phyloP scores from a whole-genome alignment of 2,113 vertebrate species.

The Hemichromis elongatus region DNA sequence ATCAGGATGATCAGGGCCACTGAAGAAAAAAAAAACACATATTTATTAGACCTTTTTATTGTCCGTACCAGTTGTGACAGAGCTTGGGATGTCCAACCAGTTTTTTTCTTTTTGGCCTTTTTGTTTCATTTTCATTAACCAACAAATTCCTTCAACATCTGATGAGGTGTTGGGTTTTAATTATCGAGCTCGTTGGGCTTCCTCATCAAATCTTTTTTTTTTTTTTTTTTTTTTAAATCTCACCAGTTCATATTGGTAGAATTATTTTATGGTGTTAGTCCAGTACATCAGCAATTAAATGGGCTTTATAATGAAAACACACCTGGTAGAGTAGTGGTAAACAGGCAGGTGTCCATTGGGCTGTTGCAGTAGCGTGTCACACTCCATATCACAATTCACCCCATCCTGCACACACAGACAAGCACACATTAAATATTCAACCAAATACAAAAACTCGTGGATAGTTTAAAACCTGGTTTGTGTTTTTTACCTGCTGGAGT shows the following conservation, averaged over 20 bases:
- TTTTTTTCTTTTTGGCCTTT: no score
- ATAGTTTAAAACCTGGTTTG: not conserved
- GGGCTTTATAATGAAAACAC: not conserved
- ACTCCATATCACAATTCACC: conserved; percentile 72
- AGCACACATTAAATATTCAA: not conserved
- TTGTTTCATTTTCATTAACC: not conserved
- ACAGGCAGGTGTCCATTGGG: conserved; percentile 65
- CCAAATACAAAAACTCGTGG: not conserved
- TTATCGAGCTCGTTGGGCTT: not conserved
- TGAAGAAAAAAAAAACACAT: conserved; percentile 3
- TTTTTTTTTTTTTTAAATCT: not conserved
- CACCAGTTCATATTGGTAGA: not conserved
- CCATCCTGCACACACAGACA: conserved; percentile 64
- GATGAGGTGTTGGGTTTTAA: not conserved
- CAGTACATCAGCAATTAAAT: not conserved
- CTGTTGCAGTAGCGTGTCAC: conserved; percentile 73
- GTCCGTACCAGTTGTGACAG: not conserved
- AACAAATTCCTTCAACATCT: not conserved
- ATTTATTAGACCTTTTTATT: not conserved
- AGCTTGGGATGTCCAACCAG: not conserved
- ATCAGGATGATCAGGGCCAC: conserved; percentile 49
- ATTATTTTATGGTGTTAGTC: not conserved
- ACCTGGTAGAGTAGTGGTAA: conserved; percentile 77
- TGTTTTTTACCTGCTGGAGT: conserved; percentile 72
- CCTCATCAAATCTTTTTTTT: not conserved